Evolutionary conservation across 2,888 invertebrate species (phyloP).

Genomic region (Stenchaetothrips biformis): DNA sequence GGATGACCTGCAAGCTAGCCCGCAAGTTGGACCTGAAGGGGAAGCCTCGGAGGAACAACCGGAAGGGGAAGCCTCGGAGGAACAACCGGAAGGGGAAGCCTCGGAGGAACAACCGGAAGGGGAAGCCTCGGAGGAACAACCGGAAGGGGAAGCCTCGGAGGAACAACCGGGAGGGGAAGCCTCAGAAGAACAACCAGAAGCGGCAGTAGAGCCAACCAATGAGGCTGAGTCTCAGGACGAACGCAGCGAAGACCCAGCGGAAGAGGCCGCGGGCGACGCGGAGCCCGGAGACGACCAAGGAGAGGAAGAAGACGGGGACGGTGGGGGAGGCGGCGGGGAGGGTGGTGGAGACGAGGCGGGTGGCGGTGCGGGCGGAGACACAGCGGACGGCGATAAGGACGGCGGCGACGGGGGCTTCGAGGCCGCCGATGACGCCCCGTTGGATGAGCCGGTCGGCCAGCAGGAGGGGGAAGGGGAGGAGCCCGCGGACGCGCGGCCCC

Average conservation of each 20-base stretch:
- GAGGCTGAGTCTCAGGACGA: no score
- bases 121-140: not conserved
- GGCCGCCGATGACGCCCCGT: not conserved
- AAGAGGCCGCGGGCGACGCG: not conserved
- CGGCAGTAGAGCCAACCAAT: no score
- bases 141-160: constrained; percentile 34
- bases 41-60: not conserved
- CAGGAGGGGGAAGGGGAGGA: not conserved
- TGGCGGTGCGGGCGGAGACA: constrained; percentile 35
- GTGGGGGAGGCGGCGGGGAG: constrained; percentile 33
- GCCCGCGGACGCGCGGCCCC: not conserved
- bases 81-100: constrained; percentile 36
- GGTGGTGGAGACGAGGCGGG: constrained; percentile 35
- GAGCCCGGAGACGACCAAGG: not conserved
- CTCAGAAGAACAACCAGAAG: no score
- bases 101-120: constrained; percentile 31
- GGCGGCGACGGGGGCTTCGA: not conserved
- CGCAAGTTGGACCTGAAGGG: not conserved
- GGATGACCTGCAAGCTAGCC: constrained; percentile 32
- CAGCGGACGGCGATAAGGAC: constrained; percentile 35
- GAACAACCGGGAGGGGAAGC: constrained; percentile 37
- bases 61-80: constrained; percentile 34
- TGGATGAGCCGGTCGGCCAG: not conserved
- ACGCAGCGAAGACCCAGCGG: not conserved
- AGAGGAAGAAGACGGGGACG: not conserved